These are phyloP conservation scores for Amazona guildingii DNA, from an alignment of 2,113 vertebrate genomes.

Conservation along the genomic window DNA sequence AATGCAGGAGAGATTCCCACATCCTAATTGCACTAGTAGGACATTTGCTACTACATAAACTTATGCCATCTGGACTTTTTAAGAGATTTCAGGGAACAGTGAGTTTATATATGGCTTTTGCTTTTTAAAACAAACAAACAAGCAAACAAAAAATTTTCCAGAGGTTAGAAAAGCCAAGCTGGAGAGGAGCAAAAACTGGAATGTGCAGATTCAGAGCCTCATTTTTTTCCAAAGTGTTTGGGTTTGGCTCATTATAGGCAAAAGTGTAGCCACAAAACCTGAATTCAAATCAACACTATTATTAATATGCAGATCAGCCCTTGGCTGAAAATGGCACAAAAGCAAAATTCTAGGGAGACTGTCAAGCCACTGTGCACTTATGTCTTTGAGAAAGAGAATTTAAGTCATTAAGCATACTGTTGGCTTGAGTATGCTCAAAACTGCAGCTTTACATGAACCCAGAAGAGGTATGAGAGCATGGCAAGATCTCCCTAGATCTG, in stretches of 20 bases:
- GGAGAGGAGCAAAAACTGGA: neutral
- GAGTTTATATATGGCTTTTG: neutral
- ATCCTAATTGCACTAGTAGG: neutral
- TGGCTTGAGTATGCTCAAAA: neutral
- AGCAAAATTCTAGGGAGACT: neutral
- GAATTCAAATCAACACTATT: neutral
- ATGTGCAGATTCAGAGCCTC: neutral
- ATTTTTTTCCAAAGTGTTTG: neutral
- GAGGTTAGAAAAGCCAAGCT: neutral
- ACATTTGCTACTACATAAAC: neutral
- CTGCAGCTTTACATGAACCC: neutral
- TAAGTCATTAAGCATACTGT: neutral
- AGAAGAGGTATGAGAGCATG: neutral
- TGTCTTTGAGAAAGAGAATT: neutral
- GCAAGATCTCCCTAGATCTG: neutral
- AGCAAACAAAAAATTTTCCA: neutral
- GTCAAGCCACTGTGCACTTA: neutral
- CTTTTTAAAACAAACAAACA: neutral
- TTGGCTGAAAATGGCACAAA: neutral
- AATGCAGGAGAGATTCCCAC: neutral
- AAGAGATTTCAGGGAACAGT: neutral
- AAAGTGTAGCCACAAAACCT: neutral
- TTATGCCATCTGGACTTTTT: neutral
- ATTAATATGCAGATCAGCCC: neutral
- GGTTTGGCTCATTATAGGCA: neutral